Base-by-base conservation (phyloP, 2,113 vertebrate species). In the Crotalus helleri region DNA sequence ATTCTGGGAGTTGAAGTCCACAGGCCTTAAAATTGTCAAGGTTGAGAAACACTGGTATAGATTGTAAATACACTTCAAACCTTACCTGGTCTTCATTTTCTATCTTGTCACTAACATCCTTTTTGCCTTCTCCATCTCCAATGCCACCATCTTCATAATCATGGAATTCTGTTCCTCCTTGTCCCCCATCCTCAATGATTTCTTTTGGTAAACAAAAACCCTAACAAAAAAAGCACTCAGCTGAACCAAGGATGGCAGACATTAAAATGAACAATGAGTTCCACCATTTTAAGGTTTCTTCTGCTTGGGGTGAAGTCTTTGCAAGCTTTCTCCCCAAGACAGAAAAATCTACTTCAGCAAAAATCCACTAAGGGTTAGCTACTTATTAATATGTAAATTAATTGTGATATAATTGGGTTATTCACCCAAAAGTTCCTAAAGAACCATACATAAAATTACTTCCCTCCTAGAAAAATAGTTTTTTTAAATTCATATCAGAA, bases 161-260 rank as follows among this genome's bases (percentile, higher is more conserved):
- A 59, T 99, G 99, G 91, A 99, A 99, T 90, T 99, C 96, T 6
- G 98, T 98, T 91, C 98, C 98, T 89, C 99, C 99, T 26, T 99
- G 98, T 91, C 98, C 98, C 6, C 98, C 98, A 92, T 98, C 98
- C 5, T 98, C 97, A 97, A 98, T 97, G 54, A 99, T 97, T 93
- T 99, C 99, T 97, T 99, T 98, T 29, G 99, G 99, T 85, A 99
- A 96, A 93, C 99, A 99, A 97, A 99, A 99, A 4, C 99, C 99
- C 99, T 99, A 96, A 5, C 61, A 93, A 94, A 93, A 95, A 21
- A 87, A 23, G 46, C 15, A 96, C 29, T 11, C 11, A 92, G 64
- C 3, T 90, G 61, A 59, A 87, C 26, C 94, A 49, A 49, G 19
- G 88, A 64, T 89, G 53, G 8, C 33, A 94, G 21, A 46, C 39